phyloP scores from a whole-genome alignment of 2,797 vertebrate genomes.

The Apodemus agrarius region DNA sequence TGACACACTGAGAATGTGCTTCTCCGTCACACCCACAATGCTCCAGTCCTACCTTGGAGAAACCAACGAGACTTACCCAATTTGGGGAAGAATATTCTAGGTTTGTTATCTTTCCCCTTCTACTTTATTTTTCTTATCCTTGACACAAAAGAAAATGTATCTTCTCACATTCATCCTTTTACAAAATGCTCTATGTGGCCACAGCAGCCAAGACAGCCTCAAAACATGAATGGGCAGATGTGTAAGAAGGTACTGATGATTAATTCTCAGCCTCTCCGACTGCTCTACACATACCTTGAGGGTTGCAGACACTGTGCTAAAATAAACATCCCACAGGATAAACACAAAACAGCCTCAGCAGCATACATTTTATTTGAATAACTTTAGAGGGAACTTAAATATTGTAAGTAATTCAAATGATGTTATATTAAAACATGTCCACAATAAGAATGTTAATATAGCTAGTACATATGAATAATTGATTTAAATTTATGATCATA shows the following conservation, averaged over 20 bases:
- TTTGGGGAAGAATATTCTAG: background rate
- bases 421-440: constrained; percentile 40
- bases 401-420: constrained; percentile 62
- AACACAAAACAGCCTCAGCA: constrained; percentile 26
- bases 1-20: background rate
- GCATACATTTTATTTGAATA: constrained; percentile 60
- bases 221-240: background rate
- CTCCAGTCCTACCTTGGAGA: background rate
- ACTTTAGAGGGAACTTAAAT: constrained; percentile 64
- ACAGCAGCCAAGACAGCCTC: background rate
- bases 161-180: background rate
- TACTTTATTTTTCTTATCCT: background rate
- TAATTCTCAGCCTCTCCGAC: background rate
- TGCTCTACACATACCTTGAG: background rate
- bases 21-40: accelerated
- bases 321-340: constrained; percentile 35
- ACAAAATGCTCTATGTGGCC: background rate
- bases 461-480: constrained; percentile 56
- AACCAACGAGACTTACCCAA: background rate
- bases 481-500: constrained; percentile 46
- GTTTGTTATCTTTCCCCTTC: background rate
- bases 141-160: background rate
- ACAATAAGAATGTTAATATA: constrained; percentile 26
- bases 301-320: background rate
- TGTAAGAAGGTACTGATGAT: constrained; percentile 1